phyloP scores from a whole-genome alignment of 2,888 invertebrate species.

The Gnatocerus cornutus region DNA sequence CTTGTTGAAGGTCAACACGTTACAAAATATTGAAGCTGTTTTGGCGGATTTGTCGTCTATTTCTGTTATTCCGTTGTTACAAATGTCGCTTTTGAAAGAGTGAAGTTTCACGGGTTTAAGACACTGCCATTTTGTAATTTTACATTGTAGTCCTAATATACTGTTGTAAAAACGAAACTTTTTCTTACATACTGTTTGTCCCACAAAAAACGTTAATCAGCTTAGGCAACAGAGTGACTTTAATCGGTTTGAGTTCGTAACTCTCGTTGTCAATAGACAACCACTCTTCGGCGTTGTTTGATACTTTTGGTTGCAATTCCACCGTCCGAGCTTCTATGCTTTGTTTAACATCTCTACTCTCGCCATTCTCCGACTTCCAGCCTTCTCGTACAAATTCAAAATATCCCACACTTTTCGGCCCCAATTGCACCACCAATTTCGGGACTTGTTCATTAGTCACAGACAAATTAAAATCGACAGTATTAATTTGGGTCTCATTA shows the following conservation, averaged over 20 bases:
- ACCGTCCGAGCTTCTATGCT: constrained; percentile 78
- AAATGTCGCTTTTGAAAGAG: constrained; percentile 84
- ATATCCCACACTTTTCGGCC: constrained; percentile 76
- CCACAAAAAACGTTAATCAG: constrained; percentile 80
- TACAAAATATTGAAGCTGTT: constrained; percentile 89
- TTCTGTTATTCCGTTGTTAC: constrained; percentile 88
- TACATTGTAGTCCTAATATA: not conserved
- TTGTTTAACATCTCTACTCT: constrained; percentile 69
- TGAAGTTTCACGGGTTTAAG: constrained; percentile 54
- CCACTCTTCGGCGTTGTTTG: constrained; percentile 73
- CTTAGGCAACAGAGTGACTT: constrained; percentile 84
- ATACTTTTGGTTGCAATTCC: constrained; percentile 75
- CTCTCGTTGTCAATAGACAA: constrained; percentile 92
- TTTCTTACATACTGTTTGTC: constrained; percentile 54
- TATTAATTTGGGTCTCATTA: constrained; percentile 76
- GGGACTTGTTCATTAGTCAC: constrained; percentile 73
- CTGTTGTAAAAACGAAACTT: no score
- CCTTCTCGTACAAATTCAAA: constrained; percentile 80
- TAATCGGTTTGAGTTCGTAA: constrained; percentile 89
- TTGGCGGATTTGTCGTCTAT: constrained; percentile 91
- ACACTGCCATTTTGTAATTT: constrained; percentile 42
- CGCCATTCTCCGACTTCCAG: constrained; percentile 75
- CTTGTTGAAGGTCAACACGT: constrained; percentile 81
- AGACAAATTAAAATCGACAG: constrained; percentile 77
- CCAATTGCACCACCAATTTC: constrained; percentile 75